These are phyloP conservation scores for Bombus affinis DNA, from an alignment of 1,140 invertebrate genomes.

Conservation along the genomic window DNA sequence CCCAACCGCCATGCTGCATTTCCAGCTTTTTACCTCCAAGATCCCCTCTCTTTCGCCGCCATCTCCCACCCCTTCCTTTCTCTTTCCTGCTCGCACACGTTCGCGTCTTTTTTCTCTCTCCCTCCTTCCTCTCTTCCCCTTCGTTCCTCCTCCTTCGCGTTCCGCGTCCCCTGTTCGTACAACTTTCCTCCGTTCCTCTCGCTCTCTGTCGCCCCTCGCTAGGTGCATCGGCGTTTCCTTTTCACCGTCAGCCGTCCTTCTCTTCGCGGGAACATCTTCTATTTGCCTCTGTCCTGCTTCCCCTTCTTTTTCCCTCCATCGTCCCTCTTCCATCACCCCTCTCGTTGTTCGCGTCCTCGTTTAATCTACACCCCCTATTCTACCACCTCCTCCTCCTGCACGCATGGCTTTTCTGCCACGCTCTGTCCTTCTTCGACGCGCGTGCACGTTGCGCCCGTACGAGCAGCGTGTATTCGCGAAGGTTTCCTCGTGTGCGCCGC, in stretches of 20 bases:
- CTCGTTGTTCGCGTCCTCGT: background rate
- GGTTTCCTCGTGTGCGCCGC: background rate
- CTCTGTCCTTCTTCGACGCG: constrained; percentile 14
- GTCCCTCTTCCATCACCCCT: background rate
- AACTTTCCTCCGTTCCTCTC: background rate
- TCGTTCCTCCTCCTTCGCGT: constrained; percentile 2
- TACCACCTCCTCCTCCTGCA: background rate
- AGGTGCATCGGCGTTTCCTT: constrained; percentile 28
- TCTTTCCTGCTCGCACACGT: background rate
- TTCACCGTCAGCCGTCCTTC: constrained; percentile 42
- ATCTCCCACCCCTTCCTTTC: constrained; percentile 24
- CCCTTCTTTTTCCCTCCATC: constrained; percentile 5
- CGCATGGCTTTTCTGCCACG: background rate
- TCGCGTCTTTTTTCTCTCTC: constrained; percentile 5
- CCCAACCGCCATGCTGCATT: constrained; percentile 80
- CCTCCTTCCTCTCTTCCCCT: background rate
- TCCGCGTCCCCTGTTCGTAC: background rate
- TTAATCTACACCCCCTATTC: constrained; percentile 27
- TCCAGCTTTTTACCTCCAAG: constrained; percentile 78
- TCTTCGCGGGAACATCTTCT: constrained; percentile 47
- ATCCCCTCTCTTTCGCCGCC: constrained; percentile 48
- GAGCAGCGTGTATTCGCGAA: background rate
- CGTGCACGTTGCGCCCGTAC: background rate
- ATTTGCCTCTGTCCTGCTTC: constrained; percentile 27
- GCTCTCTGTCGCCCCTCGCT: constrained; percentile 22